Conservation (phyloP, 35 echinoderm and acorn worm species). For the Eucidaris tribuloides region DNA sequence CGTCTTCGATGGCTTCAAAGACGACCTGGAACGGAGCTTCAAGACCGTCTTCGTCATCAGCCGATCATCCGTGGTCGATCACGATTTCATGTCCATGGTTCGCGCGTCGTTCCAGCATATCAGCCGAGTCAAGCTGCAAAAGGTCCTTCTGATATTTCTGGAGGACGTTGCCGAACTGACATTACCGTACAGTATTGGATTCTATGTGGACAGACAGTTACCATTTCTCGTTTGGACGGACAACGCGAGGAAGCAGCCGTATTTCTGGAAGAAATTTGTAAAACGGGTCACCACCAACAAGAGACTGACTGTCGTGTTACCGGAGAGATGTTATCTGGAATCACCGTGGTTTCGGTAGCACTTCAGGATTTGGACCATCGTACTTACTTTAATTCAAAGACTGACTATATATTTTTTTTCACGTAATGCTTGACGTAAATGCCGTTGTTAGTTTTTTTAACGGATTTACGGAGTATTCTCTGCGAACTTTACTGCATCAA, state of each 20-base stretch:
- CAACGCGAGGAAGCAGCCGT: background rate
- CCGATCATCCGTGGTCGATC: background rate
- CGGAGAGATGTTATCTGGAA: background rate
- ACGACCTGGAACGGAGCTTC: slow-evolving; percentile 21
- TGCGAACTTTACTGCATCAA: too few relatives aligned
- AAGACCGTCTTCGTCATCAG: slow-evolving; percentile 23
- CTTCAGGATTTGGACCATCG: too few relatives aligned
- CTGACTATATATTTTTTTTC: too few relatives aligned
- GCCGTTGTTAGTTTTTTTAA: too few relatives aligned
- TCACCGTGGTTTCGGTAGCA: background rate
- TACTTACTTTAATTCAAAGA: too few relatives aligned
- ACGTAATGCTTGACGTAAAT: too few relatives aligned
- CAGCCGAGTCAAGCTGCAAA: background rate
- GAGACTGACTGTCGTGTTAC: background rate
- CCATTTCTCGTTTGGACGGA: background rate
- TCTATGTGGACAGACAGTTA: background rate
- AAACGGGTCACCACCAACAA: background rate
- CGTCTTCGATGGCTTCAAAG: slow-evolving; percentile 24
- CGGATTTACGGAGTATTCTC: too few relatives aligned
- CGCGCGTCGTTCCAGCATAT: background rate
- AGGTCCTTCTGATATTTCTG: background rate
- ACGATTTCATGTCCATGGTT: slow-evolving; percentile 4
- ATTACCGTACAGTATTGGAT: background rate
- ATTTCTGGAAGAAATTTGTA: slow-evolving; percentile 17
- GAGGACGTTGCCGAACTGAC: background rate